A percentile compares a stretch with the other conserved stretches of the same genome.
phyloP scores from a whole-genome alignment of 2,888 invertebrate genomes.

The Cosmia trapezina region DNA sequence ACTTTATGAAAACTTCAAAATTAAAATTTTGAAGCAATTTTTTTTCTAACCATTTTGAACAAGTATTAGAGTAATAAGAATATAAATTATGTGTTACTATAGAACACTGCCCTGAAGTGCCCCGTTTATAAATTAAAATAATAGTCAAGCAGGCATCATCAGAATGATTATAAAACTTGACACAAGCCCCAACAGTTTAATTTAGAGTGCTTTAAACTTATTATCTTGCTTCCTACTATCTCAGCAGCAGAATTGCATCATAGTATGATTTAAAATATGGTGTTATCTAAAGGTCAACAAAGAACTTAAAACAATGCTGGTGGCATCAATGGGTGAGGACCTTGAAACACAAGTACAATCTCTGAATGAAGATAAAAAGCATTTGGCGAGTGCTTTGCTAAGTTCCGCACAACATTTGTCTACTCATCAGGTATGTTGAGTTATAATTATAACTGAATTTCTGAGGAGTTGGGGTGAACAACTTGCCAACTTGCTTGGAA shows the following conservation, averaged over 20 bases:
- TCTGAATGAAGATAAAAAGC: slow-evolving; percentile 97
- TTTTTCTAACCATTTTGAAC: no score
- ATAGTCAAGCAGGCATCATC: background rate
- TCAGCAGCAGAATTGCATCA: slow-evolving; percentile 32
- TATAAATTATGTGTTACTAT: background rate
- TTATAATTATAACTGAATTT: background rate
- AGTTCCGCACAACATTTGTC: slow-evolving; percentile 96
- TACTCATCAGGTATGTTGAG: slow-evolving; percentile 92
- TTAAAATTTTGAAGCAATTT: no score
- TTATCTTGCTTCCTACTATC: background rate
- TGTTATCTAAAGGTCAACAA: slow-evolving; percentile 93
- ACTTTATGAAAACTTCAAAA: background rate
- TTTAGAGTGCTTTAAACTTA: slow-evolving; percentile 22
- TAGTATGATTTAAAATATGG: background rate
- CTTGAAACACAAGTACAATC: slow-evolving; percentile 96
- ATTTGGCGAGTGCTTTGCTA: slow-evolving; percentile 95
- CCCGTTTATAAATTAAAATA: slow-evolving; percentile 10
- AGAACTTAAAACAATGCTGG: slow-evolving; percentile 97
- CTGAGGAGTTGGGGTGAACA: background rate
- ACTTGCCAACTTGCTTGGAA: background rate
- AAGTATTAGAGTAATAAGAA: no score
- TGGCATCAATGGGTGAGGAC: slow-evolving; percentile 98
- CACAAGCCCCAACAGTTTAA: background rate
- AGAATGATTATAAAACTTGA: background rate
- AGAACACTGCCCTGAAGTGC: no score